Evolutionary conservation across 2,888 invertebrate genomes (phyloP), one percentile per base, ranked within the genome.

Genomic region (Lycophotia porphyrea): DNA sequence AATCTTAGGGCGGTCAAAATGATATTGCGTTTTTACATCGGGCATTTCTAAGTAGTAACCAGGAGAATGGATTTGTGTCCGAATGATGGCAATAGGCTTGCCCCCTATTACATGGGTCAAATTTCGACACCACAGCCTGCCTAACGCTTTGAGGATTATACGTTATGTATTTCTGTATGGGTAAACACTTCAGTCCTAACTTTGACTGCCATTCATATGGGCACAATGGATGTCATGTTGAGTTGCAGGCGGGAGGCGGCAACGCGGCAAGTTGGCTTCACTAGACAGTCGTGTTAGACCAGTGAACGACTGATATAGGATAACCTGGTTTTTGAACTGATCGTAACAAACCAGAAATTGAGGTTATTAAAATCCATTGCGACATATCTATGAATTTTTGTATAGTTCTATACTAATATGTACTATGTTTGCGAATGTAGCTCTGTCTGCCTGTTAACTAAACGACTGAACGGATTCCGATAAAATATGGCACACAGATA

Each of bases 191-290:
- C 58, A 49, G 15, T 55, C 15, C 18, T 42, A 68, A 80, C 58
- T 79, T 80, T n/a, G 58, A 68, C 5, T 68, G 9, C 9, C n/a
- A 60, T 64, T 18, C 55, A 73, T 24, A 34, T 24, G 31, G n/a
- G 2, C 15, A 80, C 75, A 79, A 80, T 80, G 24, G 42, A 49
- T 60, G 68, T 69, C 68, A 69, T 52, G 68, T 52, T 11, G 68
- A 79, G 58, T 69, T 68, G 13, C 34, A 65, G 44, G 69, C 80
- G 36, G 55, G 58, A 52, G 74, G 36, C 49, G 39, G 55, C 5
- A 24, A 60, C 68, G 39, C 13, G 5, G 64, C 27, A 49, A 79
- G 64, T 80, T 75, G 15, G 74, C 63, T 63, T 74, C 78, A 69
- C 63, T 27, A 36, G 24, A 44, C 74, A 80, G 68, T 15, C 9